Evolutionary conservation across 2,888 invertebrate species (phyloP), one percentile per base, ranked within the genome.

Genomic region (Oligia strigilis): DNA sequence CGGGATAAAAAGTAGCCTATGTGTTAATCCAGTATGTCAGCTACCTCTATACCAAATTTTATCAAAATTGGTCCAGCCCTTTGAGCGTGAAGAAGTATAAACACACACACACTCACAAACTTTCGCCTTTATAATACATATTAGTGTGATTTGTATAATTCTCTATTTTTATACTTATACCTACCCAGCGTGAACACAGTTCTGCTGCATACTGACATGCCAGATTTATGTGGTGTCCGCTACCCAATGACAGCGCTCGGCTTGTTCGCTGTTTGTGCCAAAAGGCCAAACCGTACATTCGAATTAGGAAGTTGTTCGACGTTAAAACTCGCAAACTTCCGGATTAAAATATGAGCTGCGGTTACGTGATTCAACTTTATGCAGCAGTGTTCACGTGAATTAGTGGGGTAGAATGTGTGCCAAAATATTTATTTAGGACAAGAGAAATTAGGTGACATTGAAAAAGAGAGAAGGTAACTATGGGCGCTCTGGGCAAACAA

Each of bases 181-280:
- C 2, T 11, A 60, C n/a, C 58, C 58, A 60, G 58, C n/a, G n/a
- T 64, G 58, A 14, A 84, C 52, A 71, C n/a, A 67, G 23, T 84
- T 49, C 2, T 74, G 65, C 43, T 67, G 29, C 58, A 70, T 8
- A 70, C 75, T 85, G 90, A 89, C 87, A 86, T 36, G 55, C 67
- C 78, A 87, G 86, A 92, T 91, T 91, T 92, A 92, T 90, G 77
- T 86, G 85, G 72, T 74, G 66, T 82, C 71, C 80, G 82, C 81
- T 85, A 82, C 72, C 58, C 78, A 85, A 75, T 85, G 90, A 88
- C 91, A 87, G 71, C 73, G 49, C 73, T 67, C 77, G 43, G 87
- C 82, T 75, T 72, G 79, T 74, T 75, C 62, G 46, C 73, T 83
- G 83, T 89, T 86, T 88, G 88, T 90, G 92, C 92, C 91, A 91